Base-by-base conservation (phyloP, 2,113 vertebrate genomes). In the Mesembrinibis cayennensis region DNA sequence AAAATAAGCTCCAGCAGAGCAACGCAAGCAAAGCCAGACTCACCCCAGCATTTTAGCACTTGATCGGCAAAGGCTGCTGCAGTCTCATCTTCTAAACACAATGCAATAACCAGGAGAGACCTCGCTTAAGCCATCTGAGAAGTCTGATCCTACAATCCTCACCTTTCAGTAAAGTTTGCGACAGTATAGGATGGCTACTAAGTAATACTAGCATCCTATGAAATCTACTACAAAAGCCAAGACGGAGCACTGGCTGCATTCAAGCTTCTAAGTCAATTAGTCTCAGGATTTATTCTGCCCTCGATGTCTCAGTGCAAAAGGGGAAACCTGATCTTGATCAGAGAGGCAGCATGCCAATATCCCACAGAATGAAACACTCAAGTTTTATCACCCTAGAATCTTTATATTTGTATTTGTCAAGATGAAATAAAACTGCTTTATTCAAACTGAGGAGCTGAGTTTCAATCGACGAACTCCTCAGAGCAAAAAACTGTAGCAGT, bases 201-300 rank as follows among this genome's bases (percentile, higher is more conserved):
- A 13, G 14, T 16, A 44, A 56, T 44, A 53, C 40, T 0, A 84
- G 79, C 9, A 65, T 13, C 36, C 32, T 18, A 6, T 6, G 53
- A 65, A 38, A 63, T 19, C 5, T 23, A 29, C 52, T 52, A 16
- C 63, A 29, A 14, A 13, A 79, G 80, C 36, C 62, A 56, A 17
- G 62, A 12, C 4, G 53, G 87, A 82, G 82, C 66, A 36, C 4
- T 30, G 82, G 62, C 36, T 62, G 29, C 0, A 0, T 11, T 63
- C 82, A 56, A 38, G 80, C 76, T 45, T 15, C 3, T 86, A 87
- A 89, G 66, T 82, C 67, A 76, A 45, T 86, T 66, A 80, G 70
- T 88, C 36, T 52, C 72, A 26, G 90, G 96, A 89, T 87, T 96
- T 70, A 87, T 66, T 69, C 63, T 93, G 89, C 58, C 80, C 80